These are phyloP conservation scores for Sialis fuliginosa DNA, from an alignment of 2,888 invertebrate species.

Conservation along the genomic window DNA sequence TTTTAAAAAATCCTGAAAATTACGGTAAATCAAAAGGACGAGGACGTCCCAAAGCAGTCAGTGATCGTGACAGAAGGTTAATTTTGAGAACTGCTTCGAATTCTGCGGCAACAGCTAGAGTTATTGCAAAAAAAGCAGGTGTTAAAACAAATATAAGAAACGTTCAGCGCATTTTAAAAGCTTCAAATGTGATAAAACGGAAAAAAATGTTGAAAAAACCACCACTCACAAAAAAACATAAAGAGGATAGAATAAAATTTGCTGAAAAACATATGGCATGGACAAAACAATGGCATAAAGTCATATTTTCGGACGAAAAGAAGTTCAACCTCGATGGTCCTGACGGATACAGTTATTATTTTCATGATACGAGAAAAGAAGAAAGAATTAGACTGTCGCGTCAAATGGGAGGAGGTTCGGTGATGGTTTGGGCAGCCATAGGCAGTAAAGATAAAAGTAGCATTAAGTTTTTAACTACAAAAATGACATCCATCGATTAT, in stretches of 20 bases:
- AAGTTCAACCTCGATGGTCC: slow-evolving; percentile 5
- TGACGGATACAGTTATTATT: slow-evolving; percentile 4
- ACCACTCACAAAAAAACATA: no score
- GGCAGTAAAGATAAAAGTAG: background rate
- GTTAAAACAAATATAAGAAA: no score
- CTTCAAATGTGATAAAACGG: no score
- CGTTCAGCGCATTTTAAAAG: no score
- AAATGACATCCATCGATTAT: background rate
- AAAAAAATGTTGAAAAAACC: no score
- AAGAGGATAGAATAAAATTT: background rate
- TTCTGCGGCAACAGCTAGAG: no score
- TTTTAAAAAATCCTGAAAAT: no score
- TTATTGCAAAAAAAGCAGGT: no score
- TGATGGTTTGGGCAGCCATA: slow-evolving; percentile 5
- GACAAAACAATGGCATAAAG: background rate
- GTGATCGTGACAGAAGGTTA: no score
- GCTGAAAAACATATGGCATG: background rate
- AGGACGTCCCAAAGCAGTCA: no score
- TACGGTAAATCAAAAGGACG: no score
- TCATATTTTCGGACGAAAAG: slow-evolving; percentile 3
- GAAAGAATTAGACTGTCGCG: background rate
- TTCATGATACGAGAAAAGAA: slow-evolving; percentile 4
- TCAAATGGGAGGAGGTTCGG: slow-evolving; percentile 1
- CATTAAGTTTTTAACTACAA: background rate
- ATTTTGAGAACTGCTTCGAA: no score